Conservation (phyloP, 1,140 invertebrate genomes). For the Cherax destructor region DNA sequence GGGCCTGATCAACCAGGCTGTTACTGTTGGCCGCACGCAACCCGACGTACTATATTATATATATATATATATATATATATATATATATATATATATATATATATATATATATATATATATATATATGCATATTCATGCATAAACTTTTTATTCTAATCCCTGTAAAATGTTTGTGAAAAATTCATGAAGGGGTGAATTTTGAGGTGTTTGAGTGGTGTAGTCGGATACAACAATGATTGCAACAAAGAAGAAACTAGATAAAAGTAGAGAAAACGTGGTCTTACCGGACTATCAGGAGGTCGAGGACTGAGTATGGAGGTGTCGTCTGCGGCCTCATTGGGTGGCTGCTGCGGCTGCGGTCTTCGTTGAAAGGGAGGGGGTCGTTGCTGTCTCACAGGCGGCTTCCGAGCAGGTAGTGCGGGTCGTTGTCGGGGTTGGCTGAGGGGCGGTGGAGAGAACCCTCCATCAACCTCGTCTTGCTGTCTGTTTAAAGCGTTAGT, state of each 20-base stretch:
- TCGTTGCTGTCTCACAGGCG: background rate
- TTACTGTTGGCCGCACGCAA: too few relatives aligned
- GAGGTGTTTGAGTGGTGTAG: too few relatives aligned
- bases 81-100: slow-evolving; percentile 30
- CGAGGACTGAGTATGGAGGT: background rate
- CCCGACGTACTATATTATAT: too few relatives aligned
- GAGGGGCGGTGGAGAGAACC: background rate
- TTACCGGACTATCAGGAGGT: background rate
- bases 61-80: slow-evolving; percentile 21
- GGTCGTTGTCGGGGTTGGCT: background rate
- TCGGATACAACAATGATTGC: too few relatives aligned
- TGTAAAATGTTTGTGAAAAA: background rate
- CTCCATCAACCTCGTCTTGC: slow-evolving; percentile 9
- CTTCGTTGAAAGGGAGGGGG: background rate
- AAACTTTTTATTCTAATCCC: background rate
- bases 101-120: slow-evolving; percentile 32
- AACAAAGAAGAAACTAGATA: too few relatives aligned
- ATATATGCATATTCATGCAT: background rate
- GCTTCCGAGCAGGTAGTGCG: background rate
- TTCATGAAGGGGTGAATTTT: too few relatives aligned
- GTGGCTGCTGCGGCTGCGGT: background rate
- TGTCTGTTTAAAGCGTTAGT: background rate
- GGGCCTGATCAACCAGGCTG: too few relatives aligned
- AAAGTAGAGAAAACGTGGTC: too few relatives aligned
- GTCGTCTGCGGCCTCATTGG: background rate